These are phyloP conservation scores for Calephelis nemesis DNA, from an alignment of 1,140 invertebrate species.

Conservation along the genomic window DNA sequence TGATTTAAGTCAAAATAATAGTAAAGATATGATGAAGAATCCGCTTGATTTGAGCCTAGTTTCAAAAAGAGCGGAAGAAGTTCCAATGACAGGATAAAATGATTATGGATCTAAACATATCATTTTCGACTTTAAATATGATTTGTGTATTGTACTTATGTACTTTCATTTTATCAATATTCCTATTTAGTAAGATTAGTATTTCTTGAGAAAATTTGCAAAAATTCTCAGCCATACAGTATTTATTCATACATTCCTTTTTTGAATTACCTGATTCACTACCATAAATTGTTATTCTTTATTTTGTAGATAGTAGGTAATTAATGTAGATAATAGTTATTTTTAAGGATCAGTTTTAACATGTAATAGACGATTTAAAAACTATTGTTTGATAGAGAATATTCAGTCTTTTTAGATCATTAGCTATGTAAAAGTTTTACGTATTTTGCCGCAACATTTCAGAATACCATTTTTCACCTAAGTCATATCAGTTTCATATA, in stretches of 20 bases:
- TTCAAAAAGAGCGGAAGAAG: conserved; percentile 72
- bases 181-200: not conserved
- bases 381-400: not conserved
- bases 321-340: conserved; percentile 15
- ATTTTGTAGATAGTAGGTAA: conserved; percentile 45
- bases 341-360: not conserved
- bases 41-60: conserved; percentile 85
- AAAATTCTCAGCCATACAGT: conserved; percentile 74
- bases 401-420: too few relatives aligned
- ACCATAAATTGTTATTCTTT: conserved; percentile 47
- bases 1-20: conserved; percentile 71
- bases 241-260: conserved; percentile 71
- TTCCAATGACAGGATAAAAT: conserved; percentile 71
- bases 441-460: too few relatives aligned
- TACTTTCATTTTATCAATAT: conserved; percentile 6
- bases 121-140: conserved; percentile 18
- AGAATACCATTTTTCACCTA: too few relatives aligned
- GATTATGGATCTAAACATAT: conserved; percentile 21
- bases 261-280: conserved; percentile 62
- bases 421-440: too few relatives aligned
- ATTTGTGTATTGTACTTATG: not conserved
- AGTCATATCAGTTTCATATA: too few relatives aligned
- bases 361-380: not conserved
- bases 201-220: conserved; percentile 18
- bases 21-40: conserved; percentile 78